Evolutionary conservation across 2,888 invertebrate species (phyloP), one percentile per base, ranked within the genome.

Genomic region (Gibbula magus): DNA sequence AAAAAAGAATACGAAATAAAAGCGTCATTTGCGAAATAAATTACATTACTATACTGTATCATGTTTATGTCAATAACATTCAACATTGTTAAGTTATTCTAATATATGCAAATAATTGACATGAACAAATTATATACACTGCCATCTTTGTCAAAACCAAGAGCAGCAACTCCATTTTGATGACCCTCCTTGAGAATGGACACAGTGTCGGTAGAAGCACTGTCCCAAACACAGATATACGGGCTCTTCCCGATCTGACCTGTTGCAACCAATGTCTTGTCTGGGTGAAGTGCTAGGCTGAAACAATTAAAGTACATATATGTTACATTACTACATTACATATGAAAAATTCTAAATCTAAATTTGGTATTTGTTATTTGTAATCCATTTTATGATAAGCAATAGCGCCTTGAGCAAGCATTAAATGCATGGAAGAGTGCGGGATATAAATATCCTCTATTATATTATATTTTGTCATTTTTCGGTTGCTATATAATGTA

Each of bases 191-290:
- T 92, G 5, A 93, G 87, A 39, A 93, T 92, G 51, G 93, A 93
- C 5, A 91, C 84, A 2, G 92, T 91, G 70, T 91, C 87, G 79
- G 90, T 85, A 20, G 89, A 90, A 53, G 84, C 81, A 18, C 92
- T 86, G 82, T 93, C 92, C 93, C 93, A 93, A 1, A 93, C 92
- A 86, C 93, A 93, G 78, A 93, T 92, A 85, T 90, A 93, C 0
- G 93, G 92, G 7, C 88, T 85, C 81, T 93, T 92, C 16, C 93
- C 93, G 20, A 92, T 90, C 86, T 93, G 93, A 5, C 93, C 93
- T 13, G 93, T 93, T 7, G 93, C 93, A 22, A 92, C 91, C 52
- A 91, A 81, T 7, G 83, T 86, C 75, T 89, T 89, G 75, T 93
- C 93, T n/a, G 92, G 92, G 86, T 92, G 92, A 53, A 93, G 82